Evolutionary conservation across 2,797 vertebrate species (phyloP).

Genomic region (Telmatherina bonti): DNA sequence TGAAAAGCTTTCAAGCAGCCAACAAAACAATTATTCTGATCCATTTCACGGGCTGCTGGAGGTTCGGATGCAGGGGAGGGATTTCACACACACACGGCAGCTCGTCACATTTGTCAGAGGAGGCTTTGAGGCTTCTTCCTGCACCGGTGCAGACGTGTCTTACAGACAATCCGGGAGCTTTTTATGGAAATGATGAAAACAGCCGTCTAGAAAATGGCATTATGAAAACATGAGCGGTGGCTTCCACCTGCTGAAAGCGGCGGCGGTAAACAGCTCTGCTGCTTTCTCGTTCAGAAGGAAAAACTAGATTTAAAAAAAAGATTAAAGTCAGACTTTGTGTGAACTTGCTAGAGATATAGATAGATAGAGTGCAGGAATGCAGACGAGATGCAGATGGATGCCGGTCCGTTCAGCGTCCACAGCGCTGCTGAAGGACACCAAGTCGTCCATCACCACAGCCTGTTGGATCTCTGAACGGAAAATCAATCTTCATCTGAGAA

Average conservation of each 20-base stretch:
- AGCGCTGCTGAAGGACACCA: background rate
- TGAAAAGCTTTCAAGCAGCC: constrained; percentile 23
- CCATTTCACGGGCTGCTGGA: constrained; percentile 50
- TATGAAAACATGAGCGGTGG: background rate
- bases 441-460: background rate
- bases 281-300: background rate
- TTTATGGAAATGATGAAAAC: background rate
- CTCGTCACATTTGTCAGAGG: constrained; percentile 44
- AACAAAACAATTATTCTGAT: constrained; percentile 48
- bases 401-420: constrained; percentile 17
- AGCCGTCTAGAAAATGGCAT: background rate
- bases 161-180: constrained; percentile 10
- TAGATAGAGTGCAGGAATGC: background rate
- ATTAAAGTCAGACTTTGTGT: background rate
- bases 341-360: too few species aligned
- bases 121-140: constrained; percentile 31
- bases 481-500: constrained; percentile 17
- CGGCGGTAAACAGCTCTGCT: background rate
- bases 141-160: constrained; percentile 42
- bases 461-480: constrained; percentile 8
- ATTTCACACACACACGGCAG: constrained; percentile 30
- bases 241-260: background rate
- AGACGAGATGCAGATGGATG: constrained; percentile 39
- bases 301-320: background rate
- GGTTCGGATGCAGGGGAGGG: constrained; percentile 39